These are phyloP conservation scores for Pheosia tremula DNA, from an alignment of 2,888 invertebrate genomes.

Conservation along the genomic window DNA sequence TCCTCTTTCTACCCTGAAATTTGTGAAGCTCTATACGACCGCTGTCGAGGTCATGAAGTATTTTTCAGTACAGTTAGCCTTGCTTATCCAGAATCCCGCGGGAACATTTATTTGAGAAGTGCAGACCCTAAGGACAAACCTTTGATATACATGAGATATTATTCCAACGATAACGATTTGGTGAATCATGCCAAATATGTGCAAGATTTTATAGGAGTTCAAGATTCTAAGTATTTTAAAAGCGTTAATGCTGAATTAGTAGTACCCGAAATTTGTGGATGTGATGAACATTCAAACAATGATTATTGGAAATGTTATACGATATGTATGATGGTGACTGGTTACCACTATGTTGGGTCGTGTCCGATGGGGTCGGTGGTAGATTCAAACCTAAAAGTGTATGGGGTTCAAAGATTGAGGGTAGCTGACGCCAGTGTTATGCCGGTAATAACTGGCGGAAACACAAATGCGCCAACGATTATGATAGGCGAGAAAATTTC, in stretches of 20 bases:
- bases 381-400: constrained; percentile 84
- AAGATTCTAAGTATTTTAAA: constrained; percentile 65
- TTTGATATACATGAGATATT: constrained; percentile 83
- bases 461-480: constrained; percentile 88
- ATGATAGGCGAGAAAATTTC: constrained; percentile 89
- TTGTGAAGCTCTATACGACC: constrained; percentile 34
- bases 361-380: constrained; percentile 91
- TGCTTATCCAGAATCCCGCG: constrained; percentile 76
- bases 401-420: constrained; percentile 85
- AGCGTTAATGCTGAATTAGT: constrained; percentile 51
- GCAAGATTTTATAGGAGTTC: constrained; percentile 52
- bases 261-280: constrained; percentile 27
- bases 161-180: constrained; percentile 77
- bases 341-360: constrained; percentile 88
- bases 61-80: constrained; percentile 25
- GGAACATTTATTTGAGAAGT: constrained; percentile 79
- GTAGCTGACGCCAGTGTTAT: constrained; percentile 90
- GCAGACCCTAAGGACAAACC: constrained; percentile 82
- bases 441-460: constrained; percentile 87
- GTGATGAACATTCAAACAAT: constrained; percentile 59
- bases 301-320: constrained; percentile 88
- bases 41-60: constrained; percentile 25
- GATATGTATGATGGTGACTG: constrained; percentile 86
- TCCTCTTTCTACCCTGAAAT: constrained; percentile 34
- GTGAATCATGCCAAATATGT: constrained; percentile 63